phyloP scores from a whole-genome alignment of 2,113 vertebrate species.

The Chrysemys picta region DNA sequence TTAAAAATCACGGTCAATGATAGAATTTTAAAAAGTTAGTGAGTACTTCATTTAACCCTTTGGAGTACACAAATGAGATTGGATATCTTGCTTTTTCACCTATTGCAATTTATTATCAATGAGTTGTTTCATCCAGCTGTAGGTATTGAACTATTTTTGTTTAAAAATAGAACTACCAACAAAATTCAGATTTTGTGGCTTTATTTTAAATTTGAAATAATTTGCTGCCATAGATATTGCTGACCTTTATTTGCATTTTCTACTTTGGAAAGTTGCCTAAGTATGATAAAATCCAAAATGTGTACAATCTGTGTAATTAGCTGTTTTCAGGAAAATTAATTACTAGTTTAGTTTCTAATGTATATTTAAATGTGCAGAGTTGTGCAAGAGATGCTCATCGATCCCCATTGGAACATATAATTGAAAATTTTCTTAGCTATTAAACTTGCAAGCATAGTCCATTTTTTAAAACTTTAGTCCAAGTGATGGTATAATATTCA shows the following conservation, averaged over 20 bases:
- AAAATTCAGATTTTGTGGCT: not conserved
- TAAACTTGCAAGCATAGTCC: not conserved
- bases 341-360: not conserved
- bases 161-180: not conserved
- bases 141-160: not conserved
- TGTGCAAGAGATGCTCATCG: not conserved
- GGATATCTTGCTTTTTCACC: not conserved
- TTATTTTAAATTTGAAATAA: not conserved
- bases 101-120: not conserved
- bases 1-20: not conserved
- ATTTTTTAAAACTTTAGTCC: not conserved
- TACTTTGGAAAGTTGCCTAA: not conserved
- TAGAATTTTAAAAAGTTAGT: not conserved
- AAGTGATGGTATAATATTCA: not conserved
- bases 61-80: not conserved
- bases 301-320: not conserved
- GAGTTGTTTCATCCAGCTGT: not conserved
- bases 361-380: not conserved
- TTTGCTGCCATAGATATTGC: not conserved
- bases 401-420: not conserved
- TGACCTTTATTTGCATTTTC: not conserved
- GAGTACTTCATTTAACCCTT: not conserved
- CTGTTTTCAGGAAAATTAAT: not conserved
- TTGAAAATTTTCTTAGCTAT: slow-evolving; percentile 17
- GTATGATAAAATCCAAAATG: not conserved